Conservation (phyloP, 2,113 vertebrate species). For the Sakesphorus luctuosus region DNA sequence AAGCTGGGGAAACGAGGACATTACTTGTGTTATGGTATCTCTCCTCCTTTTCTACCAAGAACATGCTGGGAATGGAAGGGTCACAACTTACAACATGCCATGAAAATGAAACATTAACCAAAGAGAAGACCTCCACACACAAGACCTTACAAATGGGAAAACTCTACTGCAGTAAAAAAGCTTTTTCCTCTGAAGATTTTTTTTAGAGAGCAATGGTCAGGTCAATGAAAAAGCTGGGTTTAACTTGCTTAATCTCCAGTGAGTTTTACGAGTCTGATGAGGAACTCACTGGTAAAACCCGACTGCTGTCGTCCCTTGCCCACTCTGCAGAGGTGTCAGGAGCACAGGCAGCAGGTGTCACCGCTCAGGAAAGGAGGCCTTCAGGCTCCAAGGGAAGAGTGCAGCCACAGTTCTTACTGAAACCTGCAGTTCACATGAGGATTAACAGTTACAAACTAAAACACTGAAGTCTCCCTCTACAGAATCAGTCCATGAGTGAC, state of each 20-base stretch:
- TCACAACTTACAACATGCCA: neutral
- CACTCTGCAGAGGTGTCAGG: neutral
- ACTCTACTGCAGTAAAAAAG: neutral
- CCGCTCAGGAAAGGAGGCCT: neutral
- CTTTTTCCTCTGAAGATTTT: neutral
- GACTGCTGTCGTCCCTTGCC: fast-evolving
- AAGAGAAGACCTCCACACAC: neutral
- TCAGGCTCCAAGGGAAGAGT: neutral
- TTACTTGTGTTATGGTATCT: neutral
- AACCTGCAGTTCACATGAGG: neutral
- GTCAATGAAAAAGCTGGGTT: neutral
- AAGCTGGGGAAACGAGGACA: neutral
- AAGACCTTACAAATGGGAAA: neutral
- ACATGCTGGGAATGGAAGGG: neutral
- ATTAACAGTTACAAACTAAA: neutral
- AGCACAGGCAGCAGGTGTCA: neutral
- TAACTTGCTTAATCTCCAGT: neutral
- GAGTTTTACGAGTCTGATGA: neutral
- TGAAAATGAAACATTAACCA: neutral
- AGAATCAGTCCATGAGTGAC: neutral
- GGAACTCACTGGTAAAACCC: neutral
- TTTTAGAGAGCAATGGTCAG: neutral
- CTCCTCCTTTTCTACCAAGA: neutral
- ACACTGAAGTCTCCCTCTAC: neutral
- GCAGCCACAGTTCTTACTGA: neutral